Percentiles rank a stretch among this genome's conserved stretches.
Conservation (phyloP, 1,140 invertebrate species). For the Mactra quadrangularis region DNA sequence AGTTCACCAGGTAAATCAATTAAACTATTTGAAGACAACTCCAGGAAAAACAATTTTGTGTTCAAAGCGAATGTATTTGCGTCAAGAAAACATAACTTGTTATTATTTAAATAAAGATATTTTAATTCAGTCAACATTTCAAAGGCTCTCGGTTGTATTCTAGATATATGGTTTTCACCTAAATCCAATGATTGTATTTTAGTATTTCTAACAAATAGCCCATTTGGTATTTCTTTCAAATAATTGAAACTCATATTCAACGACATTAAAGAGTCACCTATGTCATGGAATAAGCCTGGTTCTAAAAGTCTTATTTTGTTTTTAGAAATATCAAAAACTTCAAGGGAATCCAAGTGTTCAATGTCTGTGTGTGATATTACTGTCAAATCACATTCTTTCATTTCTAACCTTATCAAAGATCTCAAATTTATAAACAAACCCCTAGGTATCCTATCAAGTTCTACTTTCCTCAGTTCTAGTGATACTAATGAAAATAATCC, state of each 20-base stretch:
- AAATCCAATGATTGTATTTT: constrained; percentile 14
- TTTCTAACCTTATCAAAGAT: neutral
- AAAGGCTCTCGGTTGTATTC: constrained; percentile 15
- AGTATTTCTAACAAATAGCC: constrained; percentile 1
- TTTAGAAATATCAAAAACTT: constrained; percentile 16
- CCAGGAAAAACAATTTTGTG: constrained; percentile 1
- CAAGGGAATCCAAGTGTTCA: neutral
- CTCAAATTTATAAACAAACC: constrained; percentile 10
- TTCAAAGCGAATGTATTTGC: constrained; percentile 6
- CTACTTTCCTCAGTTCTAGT: neutral
- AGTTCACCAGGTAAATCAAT: constrained; percentile 37
- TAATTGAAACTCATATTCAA: constrained; percentile 22
- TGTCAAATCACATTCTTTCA: neutral
- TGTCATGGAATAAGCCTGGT: neutral
- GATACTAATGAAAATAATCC: neutral
- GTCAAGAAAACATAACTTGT: constrained; percentile 22
- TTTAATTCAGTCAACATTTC: constrained; percentile 10
- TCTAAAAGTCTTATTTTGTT: neutral
- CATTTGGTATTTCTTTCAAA: constrained; percentile 12
- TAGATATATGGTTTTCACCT: constrained; percentile 33
- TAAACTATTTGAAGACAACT: constrained; percentile 46
- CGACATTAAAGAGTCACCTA: neutral
- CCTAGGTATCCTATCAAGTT: neutral
- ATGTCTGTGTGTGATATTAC: neutral
- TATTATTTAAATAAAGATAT: constrained; percentile 29